phyloP scores from a whole-genome alignment of 1,140 invertebrate species.

The Lepidurus apus region DNA sequence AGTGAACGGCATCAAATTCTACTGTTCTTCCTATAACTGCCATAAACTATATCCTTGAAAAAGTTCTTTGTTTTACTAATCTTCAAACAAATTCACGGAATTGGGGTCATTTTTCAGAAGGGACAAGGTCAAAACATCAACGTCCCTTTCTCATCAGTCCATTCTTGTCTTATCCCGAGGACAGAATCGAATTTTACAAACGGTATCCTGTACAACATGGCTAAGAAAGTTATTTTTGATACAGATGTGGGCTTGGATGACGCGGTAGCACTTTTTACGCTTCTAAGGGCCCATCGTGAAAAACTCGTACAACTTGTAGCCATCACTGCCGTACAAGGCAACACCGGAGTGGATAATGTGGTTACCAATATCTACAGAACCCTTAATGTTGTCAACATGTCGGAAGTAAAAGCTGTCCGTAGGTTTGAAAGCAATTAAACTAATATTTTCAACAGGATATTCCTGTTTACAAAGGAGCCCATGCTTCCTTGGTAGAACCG shows the following conservation, averaged over 20 bases:
- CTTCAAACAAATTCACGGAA: no score
- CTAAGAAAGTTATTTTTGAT: slow-evolving; percentile 39
- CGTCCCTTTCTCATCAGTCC: no score
- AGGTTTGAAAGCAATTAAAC: not conserved
- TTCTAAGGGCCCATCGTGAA: slow-evolving; percentile 40
- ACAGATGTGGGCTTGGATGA: slow-evolving; percentile 44
- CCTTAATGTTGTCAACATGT: slow-evolving; percentile 35
- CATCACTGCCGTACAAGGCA: slow-evolving; percentile 59
- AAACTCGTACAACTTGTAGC: slow-evolving; percentile 52
- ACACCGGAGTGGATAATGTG: slow-evolving; percentile 48
- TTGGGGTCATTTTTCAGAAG: no score
- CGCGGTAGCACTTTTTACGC: slow-evolving; percentile 42
- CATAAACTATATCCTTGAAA: no score
- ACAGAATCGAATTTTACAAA: no score
- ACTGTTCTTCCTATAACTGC: no score
- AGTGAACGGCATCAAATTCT: no score
- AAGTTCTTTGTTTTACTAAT: no score
- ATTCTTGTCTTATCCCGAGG: no score
- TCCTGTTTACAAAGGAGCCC: slow-evolving; percentile 58
- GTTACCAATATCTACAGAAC: slow-evolving; percentile 37
- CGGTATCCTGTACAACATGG: not conserved
- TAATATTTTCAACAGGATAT: slow-evolving; percentile 41
- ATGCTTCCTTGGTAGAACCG: slow-evolving; percentile 48
- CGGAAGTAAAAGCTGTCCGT: slow-evolving; percentile 32
- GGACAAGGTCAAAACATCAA: no score